A percentile compares a stretch with the other conserved stretches of the same genome.
Evolutionary conservation across 1,140 invertebrate genomes (phyloP).

Genomic region (Drosophila jambulina): DNA sequence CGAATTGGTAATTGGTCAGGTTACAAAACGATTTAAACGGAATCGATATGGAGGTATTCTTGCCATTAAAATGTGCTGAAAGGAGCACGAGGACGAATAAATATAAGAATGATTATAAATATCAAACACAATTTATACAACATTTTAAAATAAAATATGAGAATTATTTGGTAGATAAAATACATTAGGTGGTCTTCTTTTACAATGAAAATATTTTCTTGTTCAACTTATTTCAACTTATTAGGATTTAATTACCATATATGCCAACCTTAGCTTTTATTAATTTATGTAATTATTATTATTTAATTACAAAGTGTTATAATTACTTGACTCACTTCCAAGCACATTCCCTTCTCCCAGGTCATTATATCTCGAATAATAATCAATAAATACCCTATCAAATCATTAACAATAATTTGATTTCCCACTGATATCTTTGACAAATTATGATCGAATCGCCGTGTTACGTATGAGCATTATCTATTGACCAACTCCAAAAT

Average conservation of each 20-base stretch:
- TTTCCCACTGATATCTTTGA: slow-evolving; percentile 31
- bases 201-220: no score
- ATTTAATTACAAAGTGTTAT: neutral
- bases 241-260: no score
- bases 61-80: neutral
- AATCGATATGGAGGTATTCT: slow-evolving; percentile 17
- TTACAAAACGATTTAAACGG: slow-evolving; percentile 24
- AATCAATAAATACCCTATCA: slow-evolving; percentile 1
- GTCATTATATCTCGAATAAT: neutral
- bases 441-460: slow-evolving; percentile 38
- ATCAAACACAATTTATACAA: neutral
- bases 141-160: no score
- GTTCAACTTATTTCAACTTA: no score
- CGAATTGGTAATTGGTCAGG: slow-evolving; percentile 43
- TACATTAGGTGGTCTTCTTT: no score
- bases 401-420: slow-evolving; percentile 32
- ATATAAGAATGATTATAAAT: neutral
- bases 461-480: slow-evolving; percentile 51
- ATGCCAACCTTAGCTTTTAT: neutral
- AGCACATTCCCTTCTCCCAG: neutral
- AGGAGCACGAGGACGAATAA: neutral
- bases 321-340: neutral
- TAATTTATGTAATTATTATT: no score
- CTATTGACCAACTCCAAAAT: slow-evolving; percentile 24
- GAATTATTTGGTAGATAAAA: no score